Conservation (phyloP, 1,140 invertebrate species). For the Hormaphis cornu region DNA sequence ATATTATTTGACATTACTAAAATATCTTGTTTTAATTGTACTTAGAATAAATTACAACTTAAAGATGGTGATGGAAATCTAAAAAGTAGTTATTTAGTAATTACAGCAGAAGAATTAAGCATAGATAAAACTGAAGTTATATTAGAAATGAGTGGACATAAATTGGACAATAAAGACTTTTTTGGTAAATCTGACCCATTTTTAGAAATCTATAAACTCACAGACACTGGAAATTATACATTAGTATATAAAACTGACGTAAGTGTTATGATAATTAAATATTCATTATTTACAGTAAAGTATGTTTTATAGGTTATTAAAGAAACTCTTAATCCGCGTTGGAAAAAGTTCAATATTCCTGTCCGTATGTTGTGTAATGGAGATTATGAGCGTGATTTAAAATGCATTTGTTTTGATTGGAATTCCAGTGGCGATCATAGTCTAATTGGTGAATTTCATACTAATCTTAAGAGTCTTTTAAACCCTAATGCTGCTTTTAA, state of each 20-base stretch:
- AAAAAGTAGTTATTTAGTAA: constrained; percentile 42
- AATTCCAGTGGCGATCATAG: constrained; percentile 43
- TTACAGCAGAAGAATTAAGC: constrained; percentile 49
- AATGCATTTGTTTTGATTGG: constrained; percentile 43
- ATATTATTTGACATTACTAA: too few species aligned
- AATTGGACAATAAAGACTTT: constrained; percentile 47
- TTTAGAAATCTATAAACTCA: constrained; percentile 47
- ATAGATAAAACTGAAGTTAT: constrained; percentile 48
- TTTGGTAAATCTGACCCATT: constrained; percentile 52
- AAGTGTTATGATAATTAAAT: constrained; percentile 31
- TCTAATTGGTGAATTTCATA: constrained; percentile 44
- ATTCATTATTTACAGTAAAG: too few species aligned
- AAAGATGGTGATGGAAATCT: constrained; percentile 19
- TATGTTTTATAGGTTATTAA: constrained; percentile 44
- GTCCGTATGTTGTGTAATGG: constrained; percentile 51
- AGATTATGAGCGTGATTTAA: constrained; percentile 48
- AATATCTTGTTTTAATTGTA: background rate
- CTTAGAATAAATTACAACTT: constrained; percentile 41
- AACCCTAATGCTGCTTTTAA: constrained; percentile 35
- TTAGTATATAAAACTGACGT: constrained; percentile 45
- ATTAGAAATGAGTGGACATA: constrained; percentile 42
- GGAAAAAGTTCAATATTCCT: constrained; percentile 50
- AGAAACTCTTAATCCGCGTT: constrained; percentile 50
- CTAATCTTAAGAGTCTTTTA: constrained; percentile 38
- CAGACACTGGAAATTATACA: constrained; percentile 44